These are phyloP conservation scores for Cephus cinctus DNA, from an alignment of 1,140 invertebrate genomes.

Conservation along the genomic window DNA sequence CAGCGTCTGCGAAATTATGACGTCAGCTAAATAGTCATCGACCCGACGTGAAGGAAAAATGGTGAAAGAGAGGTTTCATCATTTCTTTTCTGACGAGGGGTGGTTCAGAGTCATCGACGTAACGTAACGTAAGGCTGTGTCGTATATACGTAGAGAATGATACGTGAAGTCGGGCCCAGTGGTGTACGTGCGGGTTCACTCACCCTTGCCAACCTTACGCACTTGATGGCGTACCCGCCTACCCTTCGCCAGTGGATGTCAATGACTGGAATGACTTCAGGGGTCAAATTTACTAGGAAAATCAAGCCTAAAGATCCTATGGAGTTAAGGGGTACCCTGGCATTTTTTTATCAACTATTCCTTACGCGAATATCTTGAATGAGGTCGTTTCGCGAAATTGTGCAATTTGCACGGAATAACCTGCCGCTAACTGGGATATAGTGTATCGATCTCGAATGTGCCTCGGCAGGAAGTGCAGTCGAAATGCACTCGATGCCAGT, in stretches of 20 bases:
- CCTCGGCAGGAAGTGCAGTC: too few species aligned
- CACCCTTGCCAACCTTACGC: conserved; percentile 34
- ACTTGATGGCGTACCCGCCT: conserved; percentile 42
- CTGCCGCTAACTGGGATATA: conserved; percentile 5
- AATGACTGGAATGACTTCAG: conserved; percentile 51
- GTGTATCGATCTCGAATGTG: conserved; percentile 4
- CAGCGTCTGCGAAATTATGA: too few species aligned
- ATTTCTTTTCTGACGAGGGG: conserved; percentile 13
- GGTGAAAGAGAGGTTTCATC: conserved; percentile 3
- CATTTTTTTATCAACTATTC: too few species aligned
- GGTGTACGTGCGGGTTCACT: conserved; percentile 22
- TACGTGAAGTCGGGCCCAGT: conserved; percentile 4
- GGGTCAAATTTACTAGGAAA: too few species aligned
- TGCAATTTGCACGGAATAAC: conserved; percentile 15
- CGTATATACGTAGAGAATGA: too few species aligned
- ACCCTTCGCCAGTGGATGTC: conserved; percentile 41
- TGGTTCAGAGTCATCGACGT: conserved; percentile 21
- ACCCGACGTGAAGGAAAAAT: conserved; percentile 14
- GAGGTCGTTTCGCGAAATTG: too few species aligned
- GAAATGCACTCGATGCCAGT: conserved; percentile 9
- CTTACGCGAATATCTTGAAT: too few species aligned
- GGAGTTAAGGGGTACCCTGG: too few species aligned
- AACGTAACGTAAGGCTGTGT: too few species aligned
- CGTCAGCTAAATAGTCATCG: conserved; percentile 32
- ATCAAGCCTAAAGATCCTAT: too few species aligned